Evolutionary conservation across 2,888 invertebrate species (phyloP), one percentile per base, ranked within the genome.

Genomic region (Polylopha cassiicola): DNA sequence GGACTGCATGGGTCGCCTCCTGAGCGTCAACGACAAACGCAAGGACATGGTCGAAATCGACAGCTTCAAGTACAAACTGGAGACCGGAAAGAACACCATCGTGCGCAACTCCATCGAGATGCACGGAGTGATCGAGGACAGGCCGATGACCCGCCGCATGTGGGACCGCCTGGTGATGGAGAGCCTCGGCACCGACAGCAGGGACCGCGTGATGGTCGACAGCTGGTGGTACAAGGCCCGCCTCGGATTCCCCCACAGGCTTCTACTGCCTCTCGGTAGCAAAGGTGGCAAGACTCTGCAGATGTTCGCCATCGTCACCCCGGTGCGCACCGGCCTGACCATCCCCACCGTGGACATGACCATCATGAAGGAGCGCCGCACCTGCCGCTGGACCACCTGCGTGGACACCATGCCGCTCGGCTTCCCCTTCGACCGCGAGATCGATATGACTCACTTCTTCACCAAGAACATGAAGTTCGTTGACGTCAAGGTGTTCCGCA

Each of bases 361-460:
- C 48, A 65, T 75, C 43, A 80, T 80, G 68, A 85, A 86, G 62
- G 76, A 82, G 32, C 82, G 87, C 42, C 87, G 80, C 50, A 73
- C 86, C 44, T 88, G 87, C 51, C 82, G 82, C 59, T 89, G 86
- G 66, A 66, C 87, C 56, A 78, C 72, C 4, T 85, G 82, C 47
- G 72, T 89, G 48, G 92, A 93, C 71, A 86, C 81, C 30, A 86
- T 87, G 65, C 88, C 92, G 1, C 82, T 90, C 52, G 92, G 91
- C 43, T 94, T 89, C 87, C 94, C 94, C 51, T 90, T 94, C 81
- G 92, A 94, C 73, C 89, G 92, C 48, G 78, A 77, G 18, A 87
- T 91, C 59, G 81, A 88, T 41, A 77, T 87, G 49, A 75, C 80
- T 29, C 59, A 68, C 47, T 92, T 90, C 87, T 85, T 81, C 59